Percentiles rank a stretch among this genome's conserved stretches.
Conservation (phyloP, 1,140 invertebrate genomes). For the Philotrypesis tridentata region DNA sequence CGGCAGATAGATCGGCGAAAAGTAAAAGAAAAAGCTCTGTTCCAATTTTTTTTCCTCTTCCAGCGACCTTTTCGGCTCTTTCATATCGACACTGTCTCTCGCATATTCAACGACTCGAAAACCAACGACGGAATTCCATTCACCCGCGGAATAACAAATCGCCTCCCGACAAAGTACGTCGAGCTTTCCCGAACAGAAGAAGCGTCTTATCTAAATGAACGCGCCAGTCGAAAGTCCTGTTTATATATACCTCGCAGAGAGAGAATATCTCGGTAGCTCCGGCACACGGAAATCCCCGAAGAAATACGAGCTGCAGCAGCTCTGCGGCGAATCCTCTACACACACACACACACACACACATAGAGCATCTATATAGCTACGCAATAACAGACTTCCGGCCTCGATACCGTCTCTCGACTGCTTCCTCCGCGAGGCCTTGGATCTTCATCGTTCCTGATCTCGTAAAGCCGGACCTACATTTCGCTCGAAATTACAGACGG, state of each 20-base stretch:
- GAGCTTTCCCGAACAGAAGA: neutral
- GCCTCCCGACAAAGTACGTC: too few species aligned
- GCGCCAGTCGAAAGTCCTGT: neutral
- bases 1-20: too few species aligned
- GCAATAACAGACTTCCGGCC: neutral
- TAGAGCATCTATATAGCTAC: neutral
- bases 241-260: neutral
- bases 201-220: neutral
- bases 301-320: neutral
- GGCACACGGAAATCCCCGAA: too few species aligned
- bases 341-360: too few species aligned
- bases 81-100: neutral
- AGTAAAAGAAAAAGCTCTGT: neutral
- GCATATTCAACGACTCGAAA: neutral
- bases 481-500: neutral
- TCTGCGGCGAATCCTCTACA: too few species aligned
- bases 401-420: neutral
- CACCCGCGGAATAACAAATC: neutral
- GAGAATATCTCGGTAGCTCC: neutral
- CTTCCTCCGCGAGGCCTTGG: neutral
- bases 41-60: neutral
- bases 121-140: neutral
- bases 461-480: neutral
- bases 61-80: neutral
- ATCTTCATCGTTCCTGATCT: neutral